Evolutionary conservation across 2,888 invertebrate genomes (phyloP).

Genomic region (Vanessa cardui): DNA sequence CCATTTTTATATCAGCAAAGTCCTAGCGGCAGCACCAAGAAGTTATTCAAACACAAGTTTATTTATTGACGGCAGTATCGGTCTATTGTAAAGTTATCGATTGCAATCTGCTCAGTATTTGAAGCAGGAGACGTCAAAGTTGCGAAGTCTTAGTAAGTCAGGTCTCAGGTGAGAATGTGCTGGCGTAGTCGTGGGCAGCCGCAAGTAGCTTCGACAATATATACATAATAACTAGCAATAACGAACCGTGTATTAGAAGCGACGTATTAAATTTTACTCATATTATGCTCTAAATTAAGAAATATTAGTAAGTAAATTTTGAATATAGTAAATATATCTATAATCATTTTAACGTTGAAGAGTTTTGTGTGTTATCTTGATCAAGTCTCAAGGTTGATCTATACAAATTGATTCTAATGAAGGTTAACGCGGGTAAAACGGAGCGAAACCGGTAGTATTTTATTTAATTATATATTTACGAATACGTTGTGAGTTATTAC

Average conservation of each 20-base stretch:
- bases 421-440: no score
- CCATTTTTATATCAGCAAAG: background rate
- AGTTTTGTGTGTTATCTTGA: no score
- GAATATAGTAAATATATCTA: no score
- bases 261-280: background rate
- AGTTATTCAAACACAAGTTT: slow-evolving; percentile 38
- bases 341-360: no score
- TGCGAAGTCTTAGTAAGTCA: slow-evolving; percentile 78
- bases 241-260: background rate
- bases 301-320: no score
- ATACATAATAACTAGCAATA: slow-evolving; percentile 9
- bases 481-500: no score
- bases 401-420: no score
- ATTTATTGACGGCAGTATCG: slow-evolving; percentile 42
- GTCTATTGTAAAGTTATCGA: slow-evolving; percentile 60
- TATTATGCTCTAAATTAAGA: no score
- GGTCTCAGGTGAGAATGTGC: slow-evolving; percentile 82
- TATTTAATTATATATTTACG: no score
- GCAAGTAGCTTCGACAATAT: slow-evolving; percentile 21
- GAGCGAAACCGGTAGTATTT: no score
- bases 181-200: slow-evolving; percentile 57
- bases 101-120: slow-evolving; percentile 63
- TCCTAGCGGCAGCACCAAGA: slow-evolving; percentile 3
- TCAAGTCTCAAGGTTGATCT: no score
- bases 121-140: slow-evolving; percentile 70